phyloP scores from a whole-genome alignment of 1,140 invertebrate genomes.

The Phenacoccus solenopsis region DNA sequence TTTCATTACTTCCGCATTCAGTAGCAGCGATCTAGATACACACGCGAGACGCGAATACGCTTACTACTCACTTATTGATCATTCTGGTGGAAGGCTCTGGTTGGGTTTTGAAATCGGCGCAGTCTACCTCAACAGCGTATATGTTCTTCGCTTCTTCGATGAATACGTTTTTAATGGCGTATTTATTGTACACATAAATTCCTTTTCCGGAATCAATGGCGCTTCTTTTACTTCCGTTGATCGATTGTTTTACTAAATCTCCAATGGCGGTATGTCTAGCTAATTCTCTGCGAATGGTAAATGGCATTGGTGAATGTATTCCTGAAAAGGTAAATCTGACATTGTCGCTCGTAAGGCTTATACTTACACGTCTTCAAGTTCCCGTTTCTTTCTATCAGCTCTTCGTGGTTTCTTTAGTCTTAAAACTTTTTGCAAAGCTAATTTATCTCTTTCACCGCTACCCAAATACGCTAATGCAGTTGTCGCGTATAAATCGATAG shows the following conservation, averaged over 20 bases:
- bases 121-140: neutral
- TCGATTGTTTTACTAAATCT: too few relatives aligned
- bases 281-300: too few relatives aligned
- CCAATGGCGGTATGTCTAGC: too few relatives aligned
- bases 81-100: neutral
- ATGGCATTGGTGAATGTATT: too few relatives aligned
- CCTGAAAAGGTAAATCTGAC: too few relatives aligned
- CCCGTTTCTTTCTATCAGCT: too few relatives aligned
- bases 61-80: neutral
- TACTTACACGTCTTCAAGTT: too few relatives aligned
- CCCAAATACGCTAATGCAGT: neutral
- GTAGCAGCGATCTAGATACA: too few relatives aligned
- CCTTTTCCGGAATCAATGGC: neutral
- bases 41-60: too few relatives aligned
- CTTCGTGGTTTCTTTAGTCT: neutral
- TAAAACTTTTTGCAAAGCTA: neutral
- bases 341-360: too few relatives aligned
- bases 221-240: too few relatives aligned
- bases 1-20: too few relatives aligned
- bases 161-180: neutral
- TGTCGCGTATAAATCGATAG: neutral
- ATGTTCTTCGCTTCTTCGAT: neutral
- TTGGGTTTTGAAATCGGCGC: neutral
- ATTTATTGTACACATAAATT: neutral
- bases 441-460: neutral